These are phyloP conservation scores for Drosophila lacertosa DNA, from an alignment of 1,140 invertebrate genomes.

Conservation along the genomic window DNA sequence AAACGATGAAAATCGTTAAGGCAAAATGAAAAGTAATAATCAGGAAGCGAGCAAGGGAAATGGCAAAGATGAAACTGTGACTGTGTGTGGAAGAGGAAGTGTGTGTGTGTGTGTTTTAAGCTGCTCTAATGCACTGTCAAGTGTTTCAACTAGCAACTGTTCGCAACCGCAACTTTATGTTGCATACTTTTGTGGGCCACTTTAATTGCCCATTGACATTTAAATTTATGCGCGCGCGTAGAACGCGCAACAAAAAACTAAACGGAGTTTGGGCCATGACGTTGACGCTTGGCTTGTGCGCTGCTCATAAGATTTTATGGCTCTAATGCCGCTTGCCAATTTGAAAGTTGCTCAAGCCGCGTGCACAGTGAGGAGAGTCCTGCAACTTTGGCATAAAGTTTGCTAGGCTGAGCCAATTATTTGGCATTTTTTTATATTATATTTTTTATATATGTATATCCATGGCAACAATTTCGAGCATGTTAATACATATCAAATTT, in stretches of 20 bases:
- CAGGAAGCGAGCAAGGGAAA: conserved; percentile 28
- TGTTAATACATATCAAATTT: background rate
- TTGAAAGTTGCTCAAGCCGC: conserved; percentile 18
- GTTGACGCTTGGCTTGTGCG: too few species aligned
- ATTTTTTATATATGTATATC: background rate
- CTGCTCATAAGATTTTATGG: conserved; percentile 39
- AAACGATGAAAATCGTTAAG: conserved; percentile 67
- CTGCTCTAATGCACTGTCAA: conserved; percentile 69
- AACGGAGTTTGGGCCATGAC: background rate
- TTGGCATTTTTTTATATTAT: conserved; percentile 2
- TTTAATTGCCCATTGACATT: conserved; percentile 77
- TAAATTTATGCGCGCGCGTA: conserved; percentile 59
- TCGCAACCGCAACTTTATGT: conserved; percentile 51
- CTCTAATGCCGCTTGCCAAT: conserved; percentile 51
- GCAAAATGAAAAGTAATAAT: conserved; percentile 81
- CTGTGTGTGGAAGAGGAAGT: background rate
- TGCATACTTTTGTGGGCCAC: conserved; percentile 71
- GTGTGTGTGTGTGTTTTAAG: conserved; percentile 37
- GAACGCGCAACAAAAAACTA: conserved; percentile 37
- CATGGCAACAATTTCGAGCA: background rate
- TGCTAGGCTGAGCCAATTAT: conserved; percentile 1
- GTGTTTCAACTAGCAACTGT: conserved; percentile 49
- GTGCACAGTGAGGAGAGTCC: background rate
- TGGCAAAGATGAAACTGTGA: conserved; percentile 1
- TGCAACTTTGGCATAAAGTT: conserved; percentile 1